Conservation (phyloP, 2,113 vertebrate species). For the crab-eating macaque (Macaca fascicularis) region DNA sequence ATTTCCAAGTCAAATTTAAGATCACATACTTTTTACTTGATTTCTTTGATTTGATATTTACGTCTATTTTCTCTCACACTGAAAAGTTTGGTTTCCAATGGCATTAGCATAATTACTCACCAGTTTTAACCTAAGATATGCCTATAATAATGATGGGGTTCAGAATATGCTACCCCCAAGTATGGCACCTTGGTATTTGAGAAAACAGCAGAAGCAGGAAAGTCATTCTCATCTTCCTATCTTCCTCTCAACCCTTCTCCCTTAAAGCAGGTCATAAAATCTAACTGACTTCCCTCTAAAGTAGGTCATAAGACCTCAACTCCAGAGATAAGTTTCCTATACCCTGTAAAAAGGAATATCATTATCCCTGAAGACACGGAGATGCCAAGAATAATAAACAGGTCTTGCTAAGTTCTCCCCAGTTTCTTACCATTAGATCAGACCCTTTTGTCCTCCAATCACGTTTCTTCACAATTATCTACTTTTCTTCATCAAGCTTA, state of each 20-base stretch:
- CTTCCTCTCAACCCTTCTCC: background rate
- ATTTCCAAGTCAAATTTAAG: conserved; percentile 28
- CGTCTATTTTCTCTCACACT: background rate
- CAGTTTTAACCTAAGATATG: conserved; percentile 2
- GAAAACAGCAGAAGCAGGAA: background rate
- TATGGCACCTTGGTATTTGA: background rate
- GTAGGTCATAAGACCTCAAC: background rate
- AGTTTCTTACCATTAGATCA: background rate
- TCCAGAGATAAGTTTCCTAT: background rate
- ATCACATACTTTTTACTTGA: background rate
- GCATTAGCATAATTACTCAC: background rate
- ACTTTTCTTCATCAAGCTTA: background rate
- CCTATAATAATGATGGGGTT: background rate
- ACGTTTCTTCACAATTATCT: background rate
- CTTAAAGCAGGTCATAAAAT: background rate
- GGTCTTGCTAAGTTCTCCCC: background rate
- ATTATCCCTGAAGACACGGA: background rate
- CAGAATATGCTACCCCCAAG: background rate
- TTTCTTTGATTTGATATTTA: background rate
- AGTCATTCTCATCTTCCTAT: background rate
- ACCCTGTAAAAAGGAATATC: background rate
- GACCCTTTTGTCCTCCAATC: background rate
- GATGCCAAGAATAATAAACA: background rate
- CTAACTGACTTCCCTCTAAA: background rate
- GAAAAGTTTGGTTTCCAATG: background rate